These are phyloP conservation scores for Protobothrops flavoviridis DNA, from an alignment of 2,113 vertebrate species.

Conservation along the genomic window DNA sequence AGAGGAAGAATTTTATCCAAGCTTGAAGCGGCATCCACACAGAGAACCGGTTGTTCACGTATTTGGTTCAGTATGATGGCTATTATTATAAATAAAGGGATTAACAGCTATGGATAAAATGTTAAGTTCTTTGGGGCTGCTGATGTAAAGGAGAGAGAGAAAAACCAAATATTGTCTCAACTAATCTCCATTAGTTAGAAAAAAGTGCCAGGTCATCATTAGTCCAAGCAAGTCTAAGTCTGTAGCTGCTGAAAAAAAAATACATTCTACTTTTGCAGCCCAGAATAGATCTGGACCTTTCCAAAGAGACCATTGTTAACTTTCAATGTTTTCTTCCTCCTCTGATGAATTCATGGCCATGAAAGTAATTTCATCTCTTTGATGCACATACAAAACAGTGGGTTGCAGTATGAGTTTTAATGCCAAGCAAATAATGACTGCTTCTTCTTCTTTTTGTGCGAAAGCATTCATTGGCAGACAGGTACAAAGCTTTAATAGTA, in stretches of 20 bases:
- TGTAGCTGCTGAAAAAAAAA: slow-evolving; percentile 56
- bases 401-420: slow-evolving; percentile 63
- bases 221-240: slow-evolving; percentile 35
- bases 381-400: slow-evolving; percentile 52
- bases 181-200: neutral
- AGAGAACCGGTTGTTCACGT: no score
- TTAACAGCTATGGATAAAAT: slow-evolving; percentile 43
- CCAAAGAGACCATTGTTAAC: slow-evolving; percentile 34
- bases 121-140: slow-evolving; percentile 32
- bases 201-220: slow-evolving; percentile 48
- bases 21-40: neutral
- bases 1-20: neutral
- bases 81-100: no score
- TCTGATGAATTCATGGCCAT: slow-evolving; percentile 54
- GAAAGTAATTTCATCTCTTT: slow-evolving; percentile 67
- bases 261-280: slow-evolving; percentile 50
- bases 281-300: slow-evolving; percentile 36
- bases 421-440: slow-evolving; percentile 65
- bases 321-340: slow-evolving; percentile 26
- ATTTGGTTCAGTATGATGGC: no score
- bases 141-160: slow-evolving; percentile 53
- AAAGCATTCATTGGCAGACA: slow-evolving; percentile 70
- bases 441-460: slow-evolving; percentile 65
- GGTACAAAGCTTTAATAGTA: slow-evolving; percentile 72
- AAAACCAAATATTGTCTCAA: slow-evolving; percentile 46